Evolutionary conservation across 1,140 invertebrate genomes (phyloP).

Genomic region (Bombus terrestris): DNA sequence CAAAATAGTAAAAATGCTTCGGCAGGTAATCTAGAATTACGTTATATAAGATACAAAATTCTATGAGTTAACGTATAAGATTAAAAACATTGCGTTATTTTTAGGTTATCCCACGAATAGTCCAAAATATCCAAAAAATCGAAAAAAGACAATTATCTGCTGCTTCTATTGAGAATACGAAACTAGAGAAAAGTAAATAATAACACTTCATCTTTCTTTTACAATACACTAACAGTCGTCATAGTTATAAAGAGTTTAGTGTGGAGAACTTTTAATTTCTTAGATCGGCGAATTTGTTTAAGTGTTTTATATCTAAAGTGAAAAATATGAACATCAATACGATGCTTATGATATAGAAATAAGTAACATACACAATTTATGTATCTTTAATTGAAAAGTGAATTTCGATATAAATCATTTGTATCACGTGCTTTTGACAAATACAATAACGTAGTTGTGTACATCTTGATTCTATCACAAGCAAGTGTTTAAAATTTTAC

Average conservation of each 20-base stretch:
- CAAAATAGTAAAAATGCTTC: slow-evolving; percentile 37
- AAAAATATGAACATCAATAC: no score
- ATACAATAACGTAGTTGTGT: no score
- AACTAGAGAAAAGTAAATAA: slow-evolving; percentile 71
- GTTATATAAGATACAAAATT: background rate
- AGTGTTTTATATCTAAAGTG: no score
- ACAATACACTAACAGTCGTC: background rate
- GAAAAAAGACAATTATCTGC: background rate
- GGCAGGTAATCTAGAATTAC: slow-evolving; percentile 15
- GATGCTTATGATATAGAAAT: no score
- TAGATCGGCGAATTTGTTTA: no score
- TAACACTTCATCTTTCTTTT: background rate
- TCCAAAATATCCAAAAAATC: background rate
- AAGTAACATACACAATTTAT: no score
- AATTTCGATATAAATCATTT: no score
- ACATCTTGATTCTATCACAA: no score
- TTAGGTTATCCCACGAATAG: slow-evolving; percentile 30
- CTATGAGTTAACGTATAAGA: background rate
- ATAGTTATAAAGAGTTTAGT: background rate
- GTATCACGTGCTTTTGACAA: background rate
- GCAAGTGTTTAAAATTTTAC: background rate
- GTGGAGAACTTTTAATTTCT: background rate
- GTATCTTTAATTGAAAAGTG: no score
- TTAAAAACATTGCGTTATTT: background rate
- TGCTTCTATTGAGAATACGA: background rate